phyloP scores from a whole-genome alignment of 2,797 vertebrate genomes.

The Sebastiscus albofasciatus region DNA sequence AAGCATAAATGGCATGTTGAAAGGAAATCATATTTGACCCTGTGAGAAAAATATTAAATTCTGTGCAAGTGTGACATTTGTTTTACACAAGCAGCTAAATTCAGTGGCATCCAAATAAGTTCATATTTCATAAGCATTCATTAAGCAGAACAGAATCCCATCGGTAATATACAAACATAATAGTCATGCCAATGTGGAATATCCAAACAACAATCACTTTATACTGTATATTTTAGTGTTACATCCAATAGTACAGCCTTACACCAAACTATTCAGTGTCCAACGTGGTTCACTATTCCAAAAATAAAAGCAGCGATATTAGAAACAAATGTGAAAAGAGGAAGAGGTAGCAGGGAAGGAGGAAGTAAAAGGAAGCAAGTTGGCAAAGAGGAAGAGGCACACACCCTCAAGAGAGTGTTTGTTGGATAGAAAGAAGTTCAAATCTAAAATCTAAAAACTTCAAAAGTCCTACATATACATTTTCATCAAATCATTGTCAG shows the following conservation, averaged over 20 bases:
- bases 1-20: slow-evolving; percentile 22
- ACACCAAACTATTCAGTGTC: slow-evolving; percentile 18
- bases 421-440: neutral
- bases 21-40: slow-evolving; percentile 13
- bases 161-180: slow-evolving; percentile 29
- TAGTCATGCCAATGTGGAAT: slow-evolving; percentile 29
- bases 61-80: slow-evolving; percentile 2
- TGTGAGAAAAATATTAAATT: slow-evolving; percentile 30
- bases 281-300: neutral
- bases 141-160: slow-evolving; percentile 18
- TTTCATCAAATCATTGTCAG: neutral
- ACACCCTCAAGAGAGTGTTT: neutral
- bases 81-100: slow-evolving; percentile 10
- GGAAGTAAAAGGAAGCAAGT: neutral
- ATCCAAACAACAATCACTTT: slow-evolving; percentile 27
- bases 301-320: slow-evolving; percentile 9
- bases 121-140: slow-evolving; percentile 14
- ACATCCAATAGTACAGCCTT: slow-evolving; percentile 15
- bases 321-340: slow-evolving; percentile 6
- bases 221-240: neutral
- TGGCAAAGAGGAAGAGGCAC: slow-evolving; percentile 18
- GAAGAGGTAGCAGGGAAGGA: neutral
- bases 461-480: neutral
- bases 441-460: neutral
- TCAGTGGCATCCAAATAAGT: slow-evolving; percentile 5